Evolutionary conservation across 2,888 invertebrate genomes (phyloP), one percentile per base, ranked within the genome.

Genomic region (Philereme transversata): DNA sequence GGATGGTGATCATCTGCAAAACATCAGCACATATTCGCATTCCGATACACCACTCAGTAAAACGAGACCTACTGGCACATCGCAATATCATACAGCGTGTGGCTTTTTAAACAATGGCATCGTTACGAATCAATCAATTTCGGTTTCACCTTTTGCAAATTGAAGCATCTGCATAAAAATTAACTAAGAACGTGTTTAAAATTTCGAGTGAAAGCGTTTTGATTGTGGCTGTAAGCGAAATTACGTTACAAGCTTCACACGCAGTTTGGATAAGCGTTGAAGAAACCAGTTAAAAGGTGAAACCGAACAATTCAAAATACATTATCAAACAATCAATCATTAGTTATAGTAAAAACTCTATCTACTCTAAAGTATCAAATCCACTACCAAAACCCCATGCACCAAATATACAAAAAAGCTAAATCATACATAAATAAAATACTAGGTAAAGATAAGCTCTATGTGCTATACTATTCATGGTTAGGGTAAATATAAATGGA

Each of bases 1-100:
- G 97, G 97, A 95, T 97, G 97, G 95, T 97, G 97, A 95, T 97
- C 97, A 97, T 97, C 97, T 97, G 97, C 95, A 97, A 97, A 95
- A 95, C 93, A 95, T 95, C 94, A 94, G 94, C 94, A 93, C 93
- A 93, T 85, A 92, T 93, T 93, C 93, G 93, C 93, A 93, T 93
- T 93, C 93, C 91, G 79, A 82, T 87, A 91, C 91, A 90, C 89
- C 91, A 90, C 84, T 88, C 78, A 87, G 78, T 85, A 83, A 84
- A 81, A 86, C 81, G 82, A 77, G 75, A 82, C 83, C 80, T 85
- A 87, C 86, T 81, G 79, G 78, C 84, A 86, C 85, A 78, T 79
- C 84, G 86, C 83, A 79, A 79, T 77, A 77, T 82, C 72, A 76
- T 81, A 88, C 81, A 82, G 82, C 83, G 83, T 77, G 83, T 81